Conservation (phyloP, 2,888 invertebrate species). For the Neocrepidodera transversa region DNA sequence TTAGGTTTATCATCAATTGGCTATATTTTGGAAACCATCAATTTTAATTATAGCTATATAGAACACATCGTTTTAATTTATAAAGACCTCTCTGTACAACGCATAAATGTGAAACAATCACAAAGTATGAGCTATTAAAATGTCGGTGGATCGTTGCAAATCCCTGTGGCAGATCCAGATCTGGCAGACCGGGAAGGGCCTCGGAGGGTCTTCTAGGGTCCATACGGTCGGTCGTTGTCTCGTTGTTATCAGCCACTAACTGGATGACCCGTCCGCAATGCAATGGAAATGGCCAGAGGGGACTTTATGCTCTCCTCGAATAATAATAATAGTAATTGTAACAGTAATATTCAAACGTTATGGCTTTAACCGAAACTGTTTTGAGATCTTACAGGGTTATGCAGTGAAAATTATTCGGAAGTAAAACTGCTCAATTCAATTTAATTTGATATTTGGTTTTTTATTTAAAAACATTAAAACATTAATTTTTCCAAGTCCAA, state of each 20-base stretch:
- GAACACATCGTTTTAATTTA: no score
- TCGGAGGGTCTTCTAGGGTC: constrained; percentile 30
- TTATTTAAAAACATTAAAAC: no score
- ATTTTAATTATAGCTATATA: no score
- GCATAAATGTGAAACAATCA: no score
- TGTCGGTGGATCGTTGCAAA: constrained; percentile 5
- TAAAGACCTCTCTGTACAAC: no score
- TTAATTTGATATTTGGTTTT: no score
- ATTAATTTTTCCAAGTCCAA: no score
- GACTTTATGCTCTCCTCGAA: constrained; percentile 20
- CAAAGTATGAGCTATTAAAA: constrained; percentile 12
- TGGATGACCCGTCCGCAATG: constrained; percentile 58
- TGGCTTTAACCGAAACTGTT: constrained; percentile 35
- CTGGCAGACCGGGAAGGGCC: background rate
- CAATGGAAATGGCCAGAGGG: constrained; percentile 46
- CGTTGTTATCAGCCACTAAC: constrained; percentile 59
- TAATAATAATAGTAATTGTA: constrained; percentile 5
- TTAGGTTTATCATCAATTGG: no score
- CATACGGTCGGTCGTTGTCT: constrained; percentile 40
- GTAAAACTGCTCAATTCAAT: no score
- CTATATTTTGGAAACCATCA: no score
- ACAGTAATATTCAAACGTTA: constrained; percentile 46
- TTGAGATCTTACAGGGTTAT: background rate
- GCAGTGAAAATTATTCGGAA: no score
- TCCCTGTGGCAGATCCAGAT: constrained; percentile 12